These are phyloP conservation scores for Aporophyla lueneburgensis DNA, from an alignment of 2,888 invertebrate species.

Conservation along the genomic window DNA sequence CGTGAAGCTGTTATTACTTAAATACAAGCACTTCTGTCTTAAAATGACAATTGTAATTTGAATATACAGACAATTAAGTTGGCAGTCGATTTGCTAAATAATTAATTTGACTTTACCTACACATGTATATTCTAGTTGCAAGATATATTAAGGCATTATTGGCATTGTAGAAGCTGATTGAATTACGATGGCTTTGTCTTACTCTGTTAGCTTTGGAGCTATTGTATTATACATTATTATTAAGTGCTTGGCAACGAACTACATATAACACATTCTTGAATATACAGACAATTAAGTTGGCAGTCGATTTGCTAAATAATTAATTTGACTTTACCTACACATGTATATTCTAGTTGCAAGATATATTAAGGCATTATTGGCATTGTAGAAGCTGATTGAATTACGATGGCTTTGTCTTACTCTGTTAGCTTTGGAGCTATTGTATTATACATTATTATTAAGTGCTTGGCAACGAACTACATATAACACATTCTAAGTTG, in stretches of 20 bases:
- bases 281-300: not conserved
- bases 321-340: not conserved
- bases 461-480: not conserved
- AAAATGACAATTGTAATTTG: not conserved
- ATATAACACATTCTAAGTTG: not conserved
- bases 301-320: not conserved
- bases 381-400: constrained; percentile 44
- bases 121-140: not conserved
- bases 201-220: constrained; percentile 20
- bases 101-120: not conserved
- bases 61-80: not conserved
- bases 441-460: constrained; percentile 1
- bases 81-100: not conserved
- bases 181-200: constrained; percentile 38
- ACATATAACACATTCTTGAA: not conserved
- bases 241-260: not conserved
- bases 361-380: constrained; percentile 24
- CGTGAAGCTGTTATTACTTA: too few species aligned
- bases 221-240: not conserved
- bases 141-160: constrained; percentile 23
- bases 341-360: not conserved
- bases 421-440: constrained; percentile 25
- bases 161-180: constrained; percentile 39
- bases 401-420: constrained; percentile 30
- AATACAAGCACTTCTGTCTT: too few species aligned